phyloP scores from a whole-genome alignment of 2,797 vertebrate species.

The Thripadectes ignobilis region DNA sequence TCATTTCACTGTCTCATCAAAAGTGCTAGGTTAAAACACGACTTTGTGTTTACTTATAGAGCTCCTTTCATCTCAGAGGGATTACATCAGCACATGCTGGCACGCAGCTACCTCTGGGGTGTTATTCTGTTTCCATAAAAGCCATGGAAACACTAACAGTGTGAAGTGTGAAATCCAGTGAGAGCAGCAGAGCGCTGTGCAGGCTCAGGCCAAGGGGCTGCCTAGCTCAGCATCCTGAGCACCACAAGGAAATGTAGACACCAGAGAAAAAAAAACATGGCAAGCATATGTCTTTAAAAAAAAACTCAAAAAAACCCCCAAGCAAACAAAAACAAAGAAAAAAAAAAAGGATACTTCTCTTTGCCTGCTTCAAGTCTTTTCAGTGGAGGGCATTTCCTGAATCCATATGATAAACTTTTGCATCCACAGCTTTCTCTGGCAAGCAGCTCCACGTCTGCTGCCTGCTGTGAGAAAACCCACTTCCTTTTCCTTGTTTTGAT shows the following conservation, averaged over 20 bases:
- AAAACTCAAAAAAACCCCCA: background rate
- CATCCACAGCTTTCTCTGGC: background rate
- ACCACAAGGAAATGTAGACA: background rate
- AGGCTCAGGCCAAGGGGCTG: background rate
- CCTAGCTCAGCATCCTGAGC: background rate
- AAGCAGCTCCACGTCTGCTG: background rate
- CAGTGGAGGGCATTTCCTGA: background rate
- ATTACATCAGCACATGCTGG: conserved; percentile 35
- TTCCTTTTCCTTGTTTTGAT: conserved; percentile 26
- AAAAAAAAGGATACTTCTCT: background rate
- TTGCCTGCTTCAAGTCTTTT: background rate
- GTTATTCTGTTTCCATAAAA: conserved; percentile 1
- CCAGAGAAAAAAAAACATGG: background rate
- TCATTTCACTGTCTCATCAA: background rate
- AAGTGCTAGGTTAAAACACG: background rate
- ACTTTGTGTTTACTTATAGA: background rate
- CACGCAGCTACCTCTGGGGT: background rate
- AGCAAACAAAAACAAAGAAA: background rate
- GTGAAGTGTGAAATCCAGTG: rapidly evolving
- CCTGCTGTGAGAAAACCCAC: background rate
- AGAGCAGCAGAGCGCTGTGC: background rate
- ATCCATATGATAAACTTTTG: background rate
- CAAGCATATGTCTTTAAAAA: background rate
- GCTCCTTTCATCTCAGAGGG: background rate
- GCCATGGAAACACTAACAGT: background rate